Base-by-base conservation (phyloP, 2,888 invertebrate genomes). In the Aphodius sticticus region DNA sequence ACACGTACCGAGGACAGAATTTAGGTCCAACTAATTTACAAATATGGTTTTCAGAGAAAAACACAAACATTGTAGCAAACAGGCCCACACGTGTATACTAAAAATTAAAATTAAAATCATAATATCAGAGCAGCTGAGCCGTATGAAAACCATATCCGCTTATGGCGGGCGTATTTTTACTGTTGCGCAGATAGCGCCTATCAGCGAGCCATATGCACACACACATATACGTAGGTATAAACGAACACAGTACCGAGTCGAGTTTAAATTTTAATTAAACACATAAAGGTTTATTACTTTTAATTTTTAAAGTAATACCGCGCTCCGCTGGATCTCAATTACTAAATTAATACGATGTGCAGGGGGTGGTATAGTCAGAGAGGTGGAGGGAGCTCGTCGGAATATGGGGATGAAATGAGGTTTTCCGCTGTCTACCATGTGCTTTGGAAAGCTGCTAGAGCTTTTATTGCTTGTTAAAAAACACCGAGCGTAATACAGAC, bases 51-150 rank as follows among this genome's bases (percentile, higher is more conserved):
- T 3, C 26, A 26, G 26, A 53, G 2, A 53, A 53, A 53, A 7
- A 53, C 7, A 53, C 12, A 53, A 5, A 53, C 12, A 12, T 53
- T 9, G 53, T 12, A 53, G 53, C 1, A 53, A 7, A 53, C 9
- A 53, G 6, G 2, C 53, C 12, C 53, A 53, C 53, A 12, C 12
- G 53, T 53, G 12, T 53, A 53, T 5, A 53, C 53, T 53, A 53
- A 53, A 53, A 53, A 53, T 53, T 53, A 53, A 53, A 53, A 53
- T 53, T 53, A 53, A 53, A 53, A 53, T 53, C 53, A 53, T 53
- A 53, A 53, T 53, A 12, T 12, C 53, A 2, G 53, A 53, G 9
- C 53, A 12, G 12, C 53, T 12, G 53, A 53, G 4, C 53, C 53
- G 12, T 53, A 53, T 5, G 53, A 12, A 53, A 53, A 1, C 53